These are phyloP conservation scores for Belonocnema kinseyi DNA, from an alignment of 1,140 invertebrate genomes.

Conservation along the genomic window DNA sequence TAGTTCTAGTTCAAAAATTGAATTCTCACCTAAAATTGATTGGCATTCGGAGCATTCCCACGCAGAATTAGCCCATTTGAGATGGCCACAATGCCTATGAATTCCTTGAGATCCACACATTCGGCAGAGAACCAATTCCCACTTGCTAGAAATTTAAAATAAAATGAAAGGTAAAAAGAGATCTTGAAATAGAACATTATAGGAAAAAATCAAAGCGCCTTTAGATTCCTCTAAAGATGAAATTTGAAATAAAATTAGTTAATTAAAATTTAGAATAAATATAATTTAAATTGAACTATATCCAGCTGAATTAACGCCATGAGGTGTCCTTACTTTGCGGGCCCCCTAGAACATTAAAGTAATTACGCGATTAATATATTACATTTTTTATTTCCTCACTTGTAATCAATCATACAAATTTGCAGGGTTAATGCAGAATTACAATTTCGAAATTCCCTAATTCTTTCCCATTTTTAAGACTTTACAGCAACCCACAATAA, in stretches of 20 bases:
- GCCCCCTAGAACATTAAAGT: conserved; percentile 12
- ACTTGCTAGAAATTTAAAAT: conserved; percentile 70
- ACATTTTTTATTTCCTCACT: neutral
- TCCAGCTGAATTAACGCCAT: too few species aligned
- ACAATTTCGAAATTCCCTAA: too few species aligned
- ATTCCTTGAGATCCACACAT: conserved; percentile 79
- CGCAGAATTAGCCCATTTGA: conserved; percentile 62
- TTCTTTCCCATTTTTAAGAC: too few species aligned
- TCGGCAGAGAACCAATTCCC: conserved; percentile 77
- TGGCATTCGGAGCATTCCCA: conserved; percentile 71
- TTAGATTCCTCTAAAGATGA: too few species aligned
- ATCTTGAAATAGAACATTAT: neutral
- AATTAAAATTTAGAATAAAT: too few species aligned
- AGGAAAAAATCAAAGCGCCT: neutral
- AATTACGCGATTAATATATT: neutral
- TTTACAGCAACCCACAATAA: too few species aligned
- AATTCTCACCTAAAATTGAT: conserved; percentile 56
- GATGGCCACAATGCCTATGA: conserved; percentile 75
- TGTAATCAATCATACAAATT: too few species aligned
- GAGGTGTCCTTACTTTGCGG: neutral
- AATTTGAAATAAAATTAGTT: too few species aligned
- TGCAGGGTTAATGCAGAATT: too few species aligned
- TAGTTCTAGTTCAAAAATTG: too few species aligned
- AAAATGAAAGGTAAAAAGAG: conserved; percentile 32
- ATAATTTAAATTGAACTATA: too few species aligned